Percentiles rank a stretch among this genome's conserved stretches.
Evolutionary conservation across 1,140 invertebrate species (phyloP).

Genomic region (Fopius arisanus): DNA sequence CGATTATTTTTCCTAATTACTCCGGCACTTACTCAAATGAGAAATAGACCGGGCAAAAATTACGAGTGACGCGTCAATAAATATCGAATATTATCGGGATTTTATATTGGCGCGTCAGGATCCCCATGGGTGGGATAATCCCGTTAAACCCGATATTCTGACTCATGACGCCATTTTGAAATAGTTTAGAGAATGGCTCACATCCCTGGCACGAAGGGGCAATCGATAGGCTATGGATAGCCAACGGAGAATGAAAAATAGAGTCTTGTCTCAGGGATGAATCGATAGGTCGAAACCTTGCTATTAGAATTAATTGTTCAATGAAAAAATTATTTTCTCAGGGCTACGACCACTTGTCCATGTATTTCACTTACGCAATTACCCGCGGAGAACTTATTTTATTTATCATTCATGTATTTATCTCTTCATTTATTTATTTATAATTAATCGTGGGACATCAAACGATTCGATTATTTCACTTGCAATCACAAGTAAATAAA

Average conservation of each 20-base stretch:
- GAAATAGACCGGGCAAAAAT: too few species aligned
- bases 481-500: too few species aligned
- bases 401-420: too few species aligned
- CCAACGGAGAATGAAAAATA: slow-evolving; percentile 27
- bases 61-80: too few species aligned
- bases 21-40: neutral
- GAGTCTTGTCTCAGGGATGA: neutral
- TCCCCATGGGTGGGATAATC: slow-evolving; percentile 28
- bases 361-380: too few species aligned
- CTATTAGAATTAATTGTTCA: neutral
- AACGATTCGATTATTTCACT: too few species aligned
- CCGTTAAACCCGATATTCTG: slow-evolving; percentile 29
- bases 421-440: too few species aligned
- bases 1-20: neutral
- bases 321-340: too few species aligned
- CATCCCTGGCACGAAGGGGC: slow-evolving; percentile 17
- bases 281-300: slow-evolving; percentile 13
- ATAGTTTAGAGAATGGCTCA: slow-evolving; percentile 36
- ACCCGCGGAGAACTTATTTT: too few species aligned
- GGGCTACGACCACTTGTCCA: too few species aligned
- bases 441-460: too few species aligned
- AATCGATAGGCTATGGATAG: slow-evolving; percentile 43
- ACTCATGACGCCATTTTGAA: slow-evolving; percentile 42
- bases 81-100: too few species aligned
- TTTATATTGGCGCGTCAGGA: neutral